Evolutionary conservation across 2,888 invertebrate species (phyloP), one percentile per base, ranked within the genome.

Genomic region (Agriopis marginaria): DNA sequence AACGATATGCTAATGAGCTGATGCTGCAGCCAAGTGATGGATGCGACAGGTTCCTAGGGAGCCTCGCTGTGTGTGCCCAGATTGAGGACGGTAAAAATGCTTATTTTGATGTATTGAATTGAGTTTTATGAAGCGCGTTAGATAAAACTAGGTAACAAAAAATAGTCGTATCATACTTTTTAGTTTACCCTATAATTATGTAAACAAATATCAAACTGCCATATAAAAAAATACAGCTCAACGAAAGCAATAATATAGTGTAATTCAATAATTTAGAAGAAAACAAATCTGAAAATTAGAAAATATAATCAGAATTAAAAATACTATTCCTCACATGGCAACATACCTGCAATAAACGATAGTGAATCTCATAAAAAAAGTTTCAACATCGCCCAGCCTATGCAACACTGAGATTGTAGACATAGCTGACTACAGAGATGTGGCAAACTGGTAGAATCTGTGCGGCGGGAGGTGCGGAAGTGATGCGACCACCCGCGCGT

Each of bases 401-500:
- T 23, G 44, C 56, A 14, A 55, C 17, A 12, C 56, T 44, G 32
- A 50, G 58, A n/a, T 51, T 23, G 51, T 65, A 65, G 45, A 59
- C 40, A 23, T 44, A 58, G 39, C 54, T 67, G 66, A 50, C 49
- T 50, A 59, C 53, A 5, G 23, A 17, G 32, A 56, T 47, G 58
- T 68, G 63, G 63, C 53, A 63, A 17, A 63, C 59, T 47, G 39
- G 63, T 60, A 45, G 60, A 49, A 45, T 8, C 39, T 11, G 40
- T 49, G 55, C 23, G 39, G 60, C 40, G 60, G 60, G 64, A 64
- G 68, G 63, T 10, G 39, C 64, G 64, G 68, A 64, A 61, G 68
- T 45, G 50, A 39, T 14, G 69, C 79, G 84, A 84, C 83, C 83
- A 83, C 84, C 84, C 83, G 82, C 77, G 75, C 62, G 74, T 76